A percentile compares a stretch with the other conserved stretches of the same genome.
These are phyloP conservation scores for Champsocephalus gunnari DNA, from an alignment of 2,797 vertebrate genomes.

Conservation along the genomic window DNA sequence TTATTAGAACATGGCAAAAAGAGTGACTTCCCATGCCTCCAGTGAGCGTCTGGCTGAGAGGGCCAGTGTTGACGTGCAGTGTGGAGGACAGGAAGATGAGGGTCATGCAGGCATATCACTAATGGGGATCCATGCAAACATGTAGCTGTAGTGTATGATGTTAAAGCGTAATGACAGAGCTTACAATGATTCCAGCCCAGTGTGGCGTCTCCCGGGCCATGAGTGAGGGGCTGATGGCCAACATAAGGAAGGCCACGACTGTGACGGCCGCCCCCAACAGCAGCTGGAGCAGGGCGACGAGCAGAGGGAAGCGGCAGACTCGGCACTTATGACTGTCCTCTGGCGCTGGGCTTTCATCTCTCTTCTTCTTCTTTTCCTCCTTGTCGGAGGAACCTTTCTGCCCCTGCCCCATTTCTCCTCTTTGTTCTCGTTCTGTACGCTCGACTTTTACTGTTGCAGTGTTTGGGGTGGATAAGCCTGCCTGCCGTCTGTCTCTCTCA, in stretches of 20 bases:
- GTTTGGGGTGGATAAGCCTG: conserved; percentile 61
- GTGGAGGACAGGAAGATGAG: conserved; percentile 16
- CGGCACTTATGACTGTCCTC: conserved; percentile 88
- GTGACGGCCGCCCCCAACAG: conserved; percentile 89
- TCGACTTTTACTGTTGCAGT: conserved; percentile 53
- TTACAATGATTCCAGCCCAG: conserved; percentile 99
- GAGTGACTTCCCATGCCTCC: conserved; percentile 29
- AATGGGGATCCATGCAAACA: conserved; percentile 65
- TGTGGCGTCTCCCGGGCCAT: conserved; percentile 95
- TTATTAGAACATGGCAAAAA: conserved; percentile 33
- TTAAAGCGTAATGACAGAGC: conserved; percentile 76
- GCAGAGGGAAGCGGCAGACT: conserved; percentile 93
- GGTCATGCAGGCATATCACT: conserved; percentile 60
- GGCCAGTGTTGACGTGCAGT: conserved; percentile 55
- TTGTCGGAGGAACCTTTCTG: conserved; percentile 70
- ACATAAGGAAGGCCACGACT: conserved; percentile 94
- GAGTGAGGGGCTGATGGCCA: conserved; percentile 91
- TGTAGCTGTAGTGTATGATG: conserved; percentile 18
- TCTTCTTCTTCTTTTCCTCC: conserved; percentile 58
- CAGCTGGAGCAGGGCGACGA: conserved; percentile 93
- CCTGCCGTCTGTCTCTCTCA: conserved; percentile 51
- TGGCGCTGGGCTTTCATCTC: conserved; percentile 73
- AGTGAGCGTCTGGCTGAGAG: conserved; percentile 9
- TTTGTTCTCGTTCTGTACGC: conserved; percentile 46
- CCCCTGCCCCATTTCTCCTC: conserved; percentile 70